A percentile compares a stretch with the other conserved stretches of the same genome.
These are phyloP conservation scores for Peribatodes rhomboidaria DNA, from an alignment of 2,888 invertebrate species.

Conservation along the genomic window DNA sequence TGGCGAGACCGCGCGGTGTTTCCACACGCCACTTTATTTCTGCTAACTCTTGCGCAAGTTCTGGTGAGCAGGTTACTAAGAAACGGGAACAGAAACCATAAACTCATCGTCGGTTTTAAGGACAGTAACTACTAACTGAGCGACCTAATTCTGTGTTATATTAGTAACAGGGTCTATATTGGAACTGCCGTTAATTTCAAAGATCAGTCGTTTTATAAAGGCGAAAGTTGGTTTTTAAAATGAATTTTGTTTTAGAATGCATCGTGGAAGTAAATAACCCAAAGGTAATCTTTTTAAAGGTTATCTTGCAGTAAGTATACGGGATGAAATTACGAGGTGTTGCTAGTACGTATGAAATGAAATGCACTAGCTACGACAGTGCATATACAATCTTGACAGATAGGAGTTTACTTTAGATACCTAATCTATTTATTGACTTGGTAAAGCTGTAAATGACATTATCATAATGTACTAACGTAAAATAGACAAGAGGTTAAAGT, in stretches of 20 bases:
- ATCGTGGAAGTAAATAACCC: too few relatives aligned
- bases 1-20: conserved; percentile 52
- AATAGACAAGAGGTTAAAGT: neutral
- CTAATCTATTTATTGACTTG: conserved; percentile 6
- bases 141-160: conserved; percentile 45
- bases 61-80: conserved; percentile 47
- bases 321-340: too few relatives aligned
- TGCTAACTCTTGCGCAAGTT: conserved; percentile 74
- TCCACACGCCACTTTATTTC: conserved; percentile 72
- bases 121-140: conserved; percentile 50
- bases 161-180: conserved; percentile 12
- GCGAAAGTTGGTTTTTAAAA: neutral
- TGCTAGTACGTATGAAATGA: neutral
- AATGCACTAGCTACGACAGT: conserved; percentile 1
- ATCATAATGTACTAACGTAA: neutral
- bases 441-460: conserved; percentile 21
- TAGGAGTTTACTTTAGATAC: neutral
- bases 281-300: too few relatives aligned
- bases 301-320: too few relatives aligned
- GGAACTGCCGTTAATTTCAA: conserved; percentile 1
- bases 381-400: conserved; percentile 7
- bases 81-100: conserved; percentile 55
- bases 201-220: neutral
- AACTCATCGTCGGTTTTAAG: conserved; percentile 55
- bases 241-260: too few relatives aligned